Evolutionary conservation across 2,888 invertebrate species (phyloP), one percentile per base, ranked within the genome.

Genomic region (Entomobrya multifasciata): DNA sequence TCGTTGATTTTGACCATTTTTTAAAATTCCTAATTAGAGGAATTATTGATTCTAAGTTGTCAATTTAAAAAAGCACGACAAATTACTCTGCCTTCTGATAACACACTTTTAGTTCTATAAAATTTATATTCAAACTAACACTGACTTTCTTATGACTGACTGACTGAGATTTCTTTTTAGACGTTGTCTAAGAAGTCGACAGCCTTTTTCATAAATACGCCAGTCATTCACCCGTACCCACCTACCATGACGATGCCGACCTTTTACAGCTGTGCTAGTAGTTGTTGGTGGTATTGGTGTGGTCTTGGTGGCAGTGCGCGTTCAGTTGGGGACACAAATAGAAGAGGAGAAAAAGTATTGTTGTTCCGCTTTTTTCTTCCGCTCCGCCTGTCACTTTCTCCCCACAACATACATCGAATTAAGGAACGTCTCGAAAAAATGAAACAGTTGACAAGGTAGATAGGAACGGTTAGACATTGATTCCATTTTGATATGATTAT

Each of bases 391-490:
- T 25, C 22, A 6, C 17, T 65, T 65, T 5, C 36, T 30, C 57
- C 22, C 57, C 17, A 20, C 25, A 57, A 57, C 62, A 30, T 60
- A 25, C 2, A 49, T n/a, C 5, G 49, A 49, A 76, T 4, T 30
- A 52, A 55, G 17, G 30, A 36, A 27, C 27, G 30, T 5, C 8
- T n/a, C 10, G 11, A 41, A 27, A 76, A 55, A 76, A 76, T 76
- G 76, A 76, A 76, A 30, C 76, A 57, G 76, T 76, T 76, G 55
- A 76, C 76, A 76, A n/a, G 49, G 49, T 22, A 72, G 72, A 72
- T 72, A 72, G 47, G 13, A 72, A 49, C 22, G 49, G 72, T 36
- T 30, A 65, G 47, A 49, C 72, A 27, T 72, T 72, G 72, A 72
- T 72, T 72, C 49, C 72, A 72, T 49, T 72, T 72, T 47, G 25